Conservation (phyloP, 1,140 invertebrate genomes). For the Acromyrmex heyeri region DNA sequence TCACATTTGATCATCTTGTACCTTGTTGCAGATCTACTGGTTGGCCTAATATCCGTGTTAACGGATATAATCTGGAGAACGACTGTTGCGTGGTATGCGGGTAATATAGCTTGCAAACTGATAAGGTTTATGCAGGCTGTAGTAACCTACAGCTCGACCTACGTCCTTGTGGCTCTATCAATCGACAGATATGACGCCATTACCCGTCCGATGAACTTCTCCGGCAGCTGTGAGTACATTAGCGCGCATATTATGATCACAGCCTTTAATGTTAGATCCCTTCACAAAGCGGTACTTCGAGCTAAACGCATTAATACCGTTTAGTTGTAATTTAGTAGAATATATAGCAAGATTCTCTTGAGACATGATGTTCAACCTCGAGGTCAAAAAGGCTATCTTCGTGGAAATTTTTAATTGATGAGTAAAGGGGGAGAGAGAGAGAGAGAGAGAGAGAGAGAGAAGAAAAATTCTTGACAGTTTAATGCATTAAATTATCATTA, state of each 20-base stretch:
- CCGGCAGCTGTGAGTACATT: slow-evolving; percentile 94
- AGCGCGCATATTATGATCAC: slow-evolving; percentile 11
- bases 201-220: slow-evolving; percentile 97
- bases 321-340: neutral
- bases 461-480: neutral
- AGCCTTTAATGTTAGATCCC: neutral
- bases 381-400: slow-evolving; percentile 6
- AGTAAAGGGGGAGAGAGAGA: neutral
- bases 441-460: neutral
- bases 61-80: slow-evolving; percentile 96
- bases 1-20: slow-evolving; percentile 24
- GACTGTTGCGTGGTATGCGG: slow-evolving; percentile 94
- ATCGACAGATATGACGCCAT: slow-evolving; percentile 98
- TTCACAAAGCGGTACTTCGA: slow-evolving; percentile 10
- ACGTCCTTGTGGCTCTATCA: slow-evolving; percentile 97
- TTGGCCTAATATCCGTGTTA: slow-evolving; percentile 94
- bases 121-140: slow-evolving; percentile 94
- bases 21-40: slow-evolving; percentile 92
- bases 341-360: slow-evolving; percentile 3
- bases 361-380: neutral
- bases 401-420: neutral
- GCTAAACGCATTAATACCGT: slow-evolving; percentile 38
- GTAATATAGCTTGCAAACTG: slow-evolving; percentile 95
- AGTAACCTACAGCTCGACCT: slow-evolving; percentile 97
- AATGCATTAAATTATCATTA: neutral